Evolutionary conservation across 64 coral and sea anemone species (phyloP), one percentile per base, ranked within the genome.

Genomic region (Pocillopora damicornis): DNA sequence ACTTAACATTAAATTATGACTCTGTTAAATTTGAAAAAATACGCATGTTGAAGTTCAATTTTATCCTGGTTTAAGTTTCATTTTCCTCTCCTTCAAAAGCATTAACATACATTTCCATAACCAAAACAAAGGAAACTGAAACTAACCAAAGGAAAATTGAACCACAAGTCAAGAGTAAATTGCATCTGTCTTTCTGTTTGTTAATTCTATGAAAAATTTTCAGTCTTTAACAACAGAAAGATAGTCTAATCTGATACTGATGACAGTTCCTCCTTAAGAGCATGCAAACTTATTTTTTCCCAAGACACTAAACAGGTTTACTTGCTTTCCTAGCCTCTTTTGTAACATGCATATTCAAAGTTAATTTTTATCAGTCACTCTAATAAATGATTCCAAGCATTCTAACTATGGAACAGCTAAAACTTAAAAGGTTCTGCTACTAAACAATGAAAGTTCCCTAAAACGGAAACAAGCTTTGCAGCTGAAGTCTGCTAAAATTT

Each of bases 401-500:
- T 37, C 17, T 84, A 38, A 4, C 30, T 76, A 82, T 30, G 30
- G 30, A 30, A 30, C 30, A 30, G 30, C 30, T 30, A 30, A 30
- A 82, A 82, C 26, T 30, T 63, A 63, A 36, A 35, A 82, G 57
- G 13, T 9, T 25, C 6, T 82, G 30, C 30, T 17, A 64, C 13
- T 64, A 45, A 13, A 22, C 63, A 84, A 11, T 56, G 5, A 25
- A 64, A 84, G 81, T 84, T 84, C 81, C 81, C 81, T 84, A 84
- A 18, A 84, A 84, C 81, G 81, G 81, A 84, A 84, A 84, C 63
- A 71, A 20, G 35, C 63, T 38, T 18, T 56, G 81, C 81, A 84
- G 81, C 81, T 84, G 35, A 84, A 68, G 63, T 84, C 81, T 84
- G 81, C 81, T 84, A 84, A 84, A 56, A 84, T 80, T 61, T 71